Conservation (phyloP, 2,797 vertebrate species). For the Selene dorsalis region DNA sequence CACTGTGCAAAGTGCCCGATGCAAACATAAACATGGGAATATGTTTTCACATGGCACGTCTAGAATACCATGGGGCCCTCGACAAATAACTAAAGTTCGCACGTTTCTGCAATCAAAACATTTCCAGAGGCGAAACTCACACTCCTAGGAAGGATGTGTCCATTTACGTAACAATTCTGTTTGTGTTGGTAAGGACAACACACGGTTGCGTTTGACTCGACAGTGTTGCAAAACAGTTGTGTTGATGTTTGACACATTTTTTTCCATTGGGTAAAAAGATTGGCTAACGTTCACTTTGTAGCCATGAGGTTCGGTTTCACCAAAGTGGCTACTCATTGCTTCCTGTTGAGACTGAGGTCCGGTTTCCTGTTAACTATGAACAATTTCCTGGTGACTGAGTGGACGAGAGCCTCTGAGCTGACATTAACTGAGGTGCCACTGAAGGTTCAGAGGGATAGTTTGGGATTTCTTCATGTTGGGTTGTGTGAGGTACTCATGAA, state of each 20-base stretch:
- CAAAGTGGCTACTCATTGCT: constrained; percentile 43
- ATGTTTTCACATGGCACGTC: constrained; percentile 77
- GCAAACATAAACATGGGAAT: constrained; percentile 73
- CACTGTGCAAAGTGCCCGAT: constrained; percentile 63
- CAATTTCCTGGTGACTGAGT: constrained; percentile 58
- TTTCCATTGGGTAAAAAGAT: background rate
- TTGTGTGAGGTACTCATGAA: no score
- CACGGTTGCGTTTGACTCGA: constrained; percentile 1
- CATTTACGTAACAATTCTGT: constrained; percentile 34
- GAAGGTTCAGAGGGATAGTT: background rate
- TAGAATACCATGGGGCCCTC: constrained; percentile 70
- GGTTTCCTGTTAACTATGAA: constrained; percentile 66
- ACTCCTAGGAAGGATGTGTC: constrained; percentile 26
- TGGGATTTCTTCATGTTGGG: no score
- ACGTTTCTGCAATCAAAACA: constrained; percentile 69
- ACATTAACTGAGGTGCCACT: background rate
- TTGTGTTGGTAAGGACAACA: constrained; percentile 25
- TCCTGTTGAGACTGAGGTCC: constrained; percentile 65
- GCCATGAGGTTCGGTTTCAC: constrained; percentile 34
- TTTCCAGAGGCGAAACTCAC: constrained; percentile 33
- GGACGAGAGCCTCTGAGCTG: background rate
- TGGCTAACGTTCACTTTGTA: background rate
- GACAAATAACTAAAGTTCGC: constrained; percentile 77
- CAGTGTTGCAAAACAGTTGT: background rate
- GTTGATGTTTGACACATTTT: no score